A percentile compares a stretch with the other conserved stretches of the same genome.
These are phyloP conservation scores for Leptinotarsa texana DNA, from an alignment of 1,140 invertebrate genomes.

Conservation along the genomic window DNA sequence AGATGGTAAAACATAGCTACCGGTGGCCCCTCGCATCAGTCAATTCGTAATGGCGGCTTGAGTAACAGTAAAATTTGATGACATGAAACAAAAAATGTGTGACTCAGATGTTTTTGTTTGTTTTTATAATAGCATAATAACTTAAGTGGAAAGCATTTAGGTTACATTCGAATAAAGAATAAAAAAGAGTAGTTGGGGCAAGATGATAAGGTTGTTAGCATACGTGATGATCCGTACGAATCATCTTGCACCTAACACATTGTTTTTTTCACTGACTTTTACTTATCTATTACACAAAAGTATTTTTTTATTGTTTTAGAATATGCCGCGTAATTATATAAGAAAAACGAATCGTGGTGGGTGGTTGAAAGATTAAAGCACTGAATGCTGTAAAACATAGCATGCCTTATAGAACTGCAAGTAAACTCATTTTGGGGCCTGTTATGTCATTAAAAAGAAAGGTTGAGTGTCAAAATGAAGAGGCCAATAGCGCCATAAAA, in stretches of 20 bases:
- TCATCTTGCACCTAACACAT: background rate
- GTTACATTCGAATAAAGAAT: background rate
- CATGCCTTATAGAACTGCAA: background rate
- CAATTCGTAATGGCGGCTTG: background rate
- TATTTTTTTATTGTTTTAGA: background rate
- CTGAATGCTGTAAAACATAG: background rate
- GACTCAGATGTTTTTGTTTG: background rate
- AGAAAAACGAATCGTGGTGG: background rate
- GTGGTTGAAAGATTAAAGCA: background rate
- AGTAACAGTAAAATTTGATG: background rate
- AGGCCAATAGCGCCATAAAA: too few relatives aligned
- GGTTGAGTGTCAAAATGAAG: background rate
- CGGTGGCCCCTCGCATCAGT: background rate
- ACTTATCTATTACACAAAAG: background rate
- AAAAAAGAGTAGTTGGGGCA: background rate
- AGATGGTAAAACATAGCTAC: background rate
- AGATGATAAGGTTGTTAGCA: background rate
- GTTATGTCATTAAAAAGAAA: background rate
- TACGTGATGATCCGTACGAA: background rate
- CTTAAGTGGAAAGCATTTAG: background rate
- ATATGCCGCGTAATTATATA: background rate
- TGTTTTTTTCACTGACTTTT: background rate
- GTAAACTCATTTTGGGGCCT: background rate
- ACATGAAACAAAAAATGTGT: background rate
- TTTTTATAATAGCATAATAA: background rate